Evolutionary conservation across 2,888 invertebrate genomes (phyloP), one percentile per base, ranked within the genome.

Genomic region (Ophraella communa): DNA sequence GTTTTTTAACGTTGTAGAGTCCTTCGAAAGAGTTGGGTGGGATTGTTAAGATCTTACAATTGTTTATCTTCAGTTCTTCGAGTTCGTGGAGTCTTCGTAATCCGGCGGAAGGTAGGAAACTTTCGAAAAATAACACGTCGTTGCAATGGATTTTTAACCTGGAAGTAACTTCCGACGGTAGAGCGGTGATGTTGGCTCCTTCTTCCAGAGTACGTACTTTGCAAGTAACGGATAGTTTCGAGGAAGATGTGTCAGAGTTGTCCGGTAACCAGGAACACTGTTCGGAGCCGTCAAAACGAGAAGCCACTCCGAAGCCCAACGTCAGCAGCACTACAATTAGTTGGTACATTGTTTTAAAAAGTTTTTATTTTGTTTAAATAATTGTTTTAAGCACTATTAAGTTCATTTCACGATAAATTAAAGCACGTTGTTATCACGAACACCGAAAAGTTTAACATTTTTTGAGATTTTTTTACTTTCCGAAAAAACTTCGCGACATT

Each of bases 21-120:
- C 94, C 93, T 76, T 91, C 89, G 80, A 96, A 94, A 18, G 93
- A 88, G 73, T 90, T 89, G 27, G 89, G 86, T 27, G 92, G 91
- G 71, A 95, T 83, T 65, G 89, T 88, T 65, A 92, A 85, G 67
- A 95, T 84, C 82, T 95, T 95, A 83, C 94, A 95, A 74, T 91
- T 88, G 75, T 87, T 89, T 75, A 95, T 86, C 70, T 88, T 85
- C 62, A 95, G 83, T 72, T 93, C 91, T 72, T 89, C 89, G 42
- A 95, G 85, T 73, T 90, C 89, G 76, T 87, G 88, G 42, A 94
- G 84, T 10, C 91, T 85, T 69, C 88, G 87, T 27, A 79, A 65
- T 72, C 89, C 89, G 71, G 89, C 89, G 8, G 88, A 85, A 62
- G 89, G 86, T 67, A 95, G 83, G 64, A 89, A 87, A 83, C 93